A percentile compares a stretch with the other conserved stretches of the same genome.
phyloP scores from a whole-genome alignment of 2,113 vertebrate species.

The Mustelus asterias region DNA sequence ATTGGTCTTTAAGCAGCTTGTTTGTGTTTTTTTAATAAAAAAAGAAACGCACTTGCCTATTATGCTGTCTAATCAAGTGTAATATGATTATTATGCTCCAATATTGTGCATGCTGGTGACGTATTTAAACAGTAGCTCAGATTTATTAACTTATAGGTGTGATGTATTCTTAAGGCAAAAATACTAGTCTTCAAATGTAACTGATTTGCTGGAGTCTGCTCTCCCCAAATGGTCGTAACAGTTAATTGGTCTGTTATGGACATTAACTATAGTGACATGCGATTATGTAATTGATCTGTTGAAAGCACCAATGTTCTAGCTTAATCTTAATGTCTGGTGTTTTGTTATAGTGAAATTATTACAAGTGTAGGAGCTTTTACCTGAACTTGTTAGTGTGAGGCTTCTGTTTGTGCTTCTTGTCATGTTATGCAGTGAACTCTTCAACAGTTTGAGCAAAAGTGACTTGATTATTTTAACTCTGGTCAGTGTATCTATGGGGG shows the following conservation, averaged over 20 bases:
- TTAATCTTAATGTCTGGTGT: slow-evolving; percentile 91
- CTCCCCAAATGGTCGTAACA: slow-evolving; percentile 90
- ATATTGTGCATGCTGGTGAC: slow-evolving; percentile 98
- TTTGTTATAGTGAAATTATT: slow-evolving; percentile 81
- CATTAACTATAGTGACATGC: slow-evolving; percentile 86
- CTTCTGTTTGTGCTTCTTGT: slow-evolving; percentile 80
- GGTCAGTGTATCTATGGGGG: slow-evolving; percentile 65
- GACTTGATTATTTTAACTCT: slow-evolving; percentile 65
- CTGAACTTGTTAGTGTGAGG: slow-evolving; percentile 69
- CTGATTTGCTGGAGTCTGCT: slow-evolving; percentile 76
- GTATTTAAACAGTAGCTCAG: slow-evolving; percentile 99
- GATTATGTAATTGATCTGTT: slow-evolving; percentile 81
- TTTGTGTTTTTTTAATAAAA: slow-evolving; percentile 63
- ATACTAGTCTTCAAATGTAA: slow-evolving; percentile 68
- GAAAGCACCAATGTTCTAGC: slow-evolving; percentile 80
- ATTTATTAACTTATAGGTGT: slow-evolving; percentile 98
- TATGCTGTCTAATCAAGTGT: slow-evolving; percentile 89
- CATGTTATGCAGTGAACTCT: slow-evolving; percentile 87
- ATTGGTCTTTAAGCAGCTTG: slow-evolving; percentile 77
- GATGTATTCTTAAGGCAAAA: slow-evolving; percentile 96
- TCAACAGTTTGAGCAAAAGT: slow-evolving; percentile 73
- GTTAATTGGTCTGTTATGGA: slow-evolving; percentile 91
- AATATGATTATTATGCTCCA: slow-evolving; percentile 85
- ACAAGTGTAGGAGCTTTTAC: slow-evolving; percentile 67
- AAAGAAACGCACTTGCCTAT: slow-evolving; percentile 89